Percentiles rank a stretch among this genome's conserved stretches.
phyloP scores from a whole-genome alignment of 2,797 vertebrate species.

The Cichlasoma orientale region DNA sequence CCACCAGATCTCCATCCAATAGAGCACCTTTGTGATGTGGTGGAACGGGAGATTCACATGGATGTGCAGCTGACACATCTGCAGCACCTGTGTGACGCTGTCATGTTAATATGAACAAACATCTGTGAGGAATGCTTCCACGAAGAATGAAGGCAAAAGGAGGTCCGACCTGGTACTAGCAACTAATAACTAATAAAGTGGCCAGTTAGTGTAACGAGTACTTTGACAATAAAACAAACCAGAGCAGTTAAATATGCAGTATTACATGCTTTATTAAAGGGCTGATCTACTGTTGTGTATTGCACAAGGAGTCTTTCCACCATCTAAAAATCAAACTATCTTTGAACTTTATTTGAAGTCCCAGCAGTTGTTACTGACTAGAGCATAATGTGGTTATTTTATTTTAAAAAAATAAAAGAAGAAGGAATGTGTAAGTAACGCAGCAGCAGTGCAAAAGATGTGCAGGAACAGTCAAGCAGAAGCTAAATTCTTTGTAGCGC shows the following conservation, averaged over 20 bases:
- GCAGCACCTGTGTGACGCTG: background rate
- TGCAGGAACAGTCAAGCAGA: conserved; percentile 53
- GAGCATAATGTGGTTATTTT: conserved; percentile 47
- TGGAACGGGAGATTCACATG: background rate
- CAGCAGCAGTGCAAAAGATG: conserved; percentile 66
- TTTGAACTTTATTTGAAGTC: conserved; percentile 17
- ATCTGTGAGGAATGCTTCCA: background rate
- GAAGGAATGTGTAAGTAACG: conserved; percentile 68
- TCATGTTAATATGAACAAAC: background rate
- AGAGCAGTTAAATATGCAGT: conserved; percentile 50
- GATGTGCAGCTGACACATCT: background rate
- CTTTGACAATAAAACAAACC: conserved; percentile 38
- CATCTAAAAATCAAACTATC: conserved; percentile 59
- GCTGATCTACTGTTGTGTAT: conserved; percentile 58
- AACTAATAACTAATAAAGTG: no score
- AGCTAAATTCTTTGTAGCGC: conserved; percentile 49
- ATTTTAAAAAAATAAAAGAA: conserved; percentile 11
- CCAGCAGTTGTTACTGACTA: conserved; percentile 49
- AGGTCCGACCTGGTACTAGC: background rate
- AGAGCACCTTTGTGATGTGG: no score
- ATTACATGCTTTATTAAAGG: conserved; percentile 74
- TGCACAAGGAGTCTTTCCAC: conserved; percentile 70
- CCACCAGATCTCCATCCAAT: no score
- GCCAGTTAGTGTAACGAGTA: background rate
- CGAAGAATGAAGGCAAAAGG: background rate